Evolutionary conservation across 2,797 vertebrate genomes (phyloP), one percentile per base, ranked within the genome.

Genomic region (Cichlasoma orientale): DNA sequence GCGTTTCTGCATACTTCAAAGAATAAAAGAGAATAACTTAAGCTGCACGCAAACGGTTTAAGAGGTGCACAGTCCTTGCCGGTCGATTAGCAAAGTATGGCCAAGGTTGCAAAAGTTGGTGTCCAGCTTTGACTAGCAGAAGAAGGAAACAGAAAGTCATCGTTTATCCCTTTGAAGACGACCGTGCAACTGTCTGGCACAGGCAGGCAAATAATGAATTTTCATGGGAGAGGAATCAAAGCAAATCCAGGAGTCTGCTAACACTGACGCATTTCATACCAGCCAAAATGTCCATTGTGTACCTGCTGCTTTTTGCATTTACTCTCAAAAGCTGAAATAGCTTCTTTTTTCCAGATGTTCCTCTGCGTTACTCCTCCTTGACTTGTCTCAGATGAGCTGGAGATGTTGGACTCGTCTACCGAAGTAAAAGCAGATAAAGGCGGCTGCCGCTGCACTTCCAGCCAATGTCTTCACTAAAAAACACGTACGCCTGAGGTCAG

Each of bases 241-340:
- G 89, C 2, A 53, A 79, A 81, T 72, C 69, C 81, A 86, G 81
- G 77, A 84, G 80, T 81, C 82, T 89, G 82, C 84, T 76, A 85
- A 89, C 80, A 82, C 84, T 89, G 87, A 88, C 73, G 79, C 86
- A 89, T 91, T 90, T 91, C 88, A 82, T 69, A 78, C 89, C 75
- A 53, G 85, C 88, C 88, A 87, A 88, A 79, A 86, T 86, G 85
- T 91, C 88, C 82, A 91, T 92, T 94, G 90, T 93, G 85, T 90
- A 92, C 90, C 91, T 94, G 92, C 93, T 95, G 93, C 88, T 94
- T 94, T 95, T 92, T 92, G 77, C 91, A 94, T 94, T 93, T 88
- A 78, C 90, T 89, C 87, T 90, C 44, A 78, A 86, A 88, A 88
- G 83, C 84, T 77, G 73, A 89, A 80, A 80, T 83, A 77, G 85